phyloP scores from a whole-genome alignment of 2,113 vertebrate genomes.

The Menidia beryllina region DNA sequence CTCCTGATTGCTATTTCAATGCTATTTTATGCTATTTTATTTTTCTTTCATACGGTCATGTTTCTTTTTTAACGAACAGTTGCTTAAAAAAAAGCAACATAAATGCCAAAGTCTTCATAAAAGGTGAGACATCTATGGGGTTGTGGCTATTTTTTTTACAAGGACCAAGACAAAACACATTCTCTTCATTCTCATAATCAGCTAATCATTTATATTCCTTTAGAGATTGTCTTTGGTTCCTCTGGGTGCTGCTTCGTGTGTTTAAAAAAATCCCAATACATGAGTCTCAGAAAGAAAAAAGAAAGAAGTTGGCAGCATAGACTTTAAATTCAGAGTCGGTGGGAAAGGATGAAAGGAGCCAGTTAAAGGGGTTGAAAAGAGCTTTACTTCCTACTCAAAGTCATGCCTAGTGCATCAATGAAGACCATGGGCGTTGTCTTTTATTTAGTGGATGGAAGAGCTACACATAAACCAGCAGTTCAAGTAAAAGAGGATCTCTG shows the following conservation, averaged over 20 bases:
- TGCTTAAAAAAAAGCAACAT: too few relatives aligned
- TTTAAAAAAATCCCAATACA: conserved; percentile 1
- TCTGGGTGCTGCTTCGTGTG: background rate
- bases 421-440: background rate
- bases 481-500: conserved; percentile 5
- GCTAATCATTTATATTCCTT: conserved; percentile 6
- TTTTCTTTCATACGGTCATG: background rate
- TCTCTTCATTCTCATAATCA: conserved; percentile 3
- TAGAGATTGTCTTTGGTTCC: background rate
- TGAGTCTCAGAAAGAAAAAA: conserved; percentile 4
- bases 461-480: conserved; percentile 13
- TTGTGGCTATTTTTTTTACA: background rate
- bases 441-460: background rate
- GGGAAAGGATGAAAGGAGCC: background rate
- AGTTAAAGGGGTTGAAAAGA: conserved; percentile 10
- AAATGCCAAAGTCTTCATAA: background rate
- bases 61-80: background rate
- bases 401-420: conserved; percentile 4
- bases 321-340: conserved; percentile 15
- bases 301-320: conserved; percentile 7
- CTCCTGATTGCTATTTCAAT: background rate
- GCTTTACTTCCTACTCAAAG: background rate
- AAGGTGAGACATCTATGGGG: background rate
- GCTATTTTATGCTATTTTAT: too few relatives aligned
- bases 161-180: conserved; percentile 8